These are phyloP conservation scores for Nycteola revayana DNA, from an alignment of 2,888 invertebrate genomes.

Conservation along the genomic window DNA sequence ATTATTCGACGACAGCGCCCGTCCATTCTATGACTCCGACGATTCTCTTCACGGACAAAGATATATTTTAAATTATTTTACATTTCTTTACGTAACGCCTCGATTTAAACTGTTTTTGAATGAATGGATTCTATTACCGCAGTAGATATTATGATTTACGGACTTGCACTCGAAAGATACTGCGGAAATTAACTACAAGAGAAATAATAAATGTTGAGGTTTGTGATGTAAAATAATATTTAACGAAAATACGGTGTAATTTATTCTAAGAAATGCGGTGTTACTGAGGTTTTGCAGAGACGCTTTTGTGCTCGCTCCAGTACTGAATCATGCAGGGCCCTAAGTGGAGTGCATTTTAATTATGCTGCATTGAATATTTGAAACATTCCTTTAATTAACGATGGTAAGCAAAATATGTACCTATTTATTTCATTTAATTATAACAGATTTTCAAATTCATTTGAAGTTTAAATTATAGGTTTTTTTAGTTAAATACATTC, in stretches of 20 bases:
- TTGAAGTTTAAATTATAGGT: no score
- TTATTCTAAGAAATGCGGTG: background rate
- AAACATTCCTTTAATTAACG: constrained; percentile 4
- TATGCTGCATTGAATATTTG: constrained; percentile 5
- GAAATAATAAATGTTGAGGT: no score
- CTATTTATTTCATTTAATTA: no score
- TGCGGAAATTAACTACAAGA: no score
- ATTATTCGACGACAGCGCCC: constrained; percentile 34
- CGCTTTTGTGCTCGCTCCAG: constrained; percentile 5
- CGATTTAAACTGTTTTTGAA: constrained; percentile 17
- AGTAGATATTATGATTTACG: constrained; percentile 20
- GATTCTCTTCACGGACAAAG: constrained; percentile 12
- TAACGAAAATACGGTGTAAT: no score
- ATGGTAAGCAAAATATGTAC: no score
- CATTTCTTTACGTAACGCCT: constrained; percentile 23
- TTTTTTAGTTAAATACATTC: no score
- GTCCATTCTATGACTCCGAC: constrained; percentile 31
- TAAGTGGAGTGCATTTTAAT: constrained; percentile 12
- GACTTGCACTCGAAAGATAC: constrained; percentile 15
- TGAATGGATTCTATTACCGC: constrained; percentile 18
- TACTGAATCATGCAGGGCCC: constrained; percentile 12
- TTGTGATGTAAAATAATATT: no score
- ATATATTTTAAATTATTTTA: constrained; percentile 22
- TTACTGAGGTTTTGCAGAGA: constrained; percentile 4
- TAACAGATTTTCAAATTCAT: no score